These are phyloP conservation scores for Neoarius graeffei DNA, from an alignment of 2,113 vertebrate species.

Conservation along the genomic window DNA sequence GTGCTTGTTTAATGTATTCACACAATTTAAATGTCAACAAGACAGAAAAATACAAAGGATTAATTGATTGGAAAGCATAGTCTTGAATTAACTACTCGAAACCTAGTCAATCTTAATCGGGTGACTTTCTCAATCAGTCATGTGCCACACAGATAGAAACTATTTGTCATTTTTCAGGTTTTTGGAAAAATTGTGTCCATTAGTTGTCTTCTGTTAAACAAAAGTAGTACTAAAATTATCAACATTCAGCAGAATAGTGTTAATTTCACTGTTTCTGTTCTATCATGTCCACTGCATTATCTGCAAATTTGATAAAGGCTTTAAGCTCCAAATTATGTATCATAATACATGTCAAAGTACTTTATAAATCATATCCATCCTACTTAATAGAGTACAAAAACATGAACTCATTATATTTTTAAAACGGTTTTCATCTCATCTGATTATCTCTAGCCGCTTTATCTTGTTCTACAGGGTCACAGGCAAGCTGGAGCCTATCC, in stretches of 20 bases:
- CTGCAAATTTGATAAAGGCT: neutral
- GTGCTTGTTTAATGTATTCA: neutral
- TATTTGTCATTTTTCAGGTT: neutral
- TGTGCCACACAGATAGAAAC: neutral
- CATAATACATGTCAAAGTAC: neutral
- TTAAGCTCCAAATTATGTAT: neutral
- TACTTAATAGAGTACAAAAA: neutral
- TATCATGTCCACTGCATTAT: neutral
- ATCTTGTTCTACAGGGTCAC: too few relatives aligned
- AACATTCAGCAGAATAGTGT: neutral
- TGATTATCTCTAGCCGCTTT: too few relatives aligned
- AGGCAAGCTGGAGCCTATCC: too few relatives aligned
- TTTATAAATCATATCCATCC: neutral
- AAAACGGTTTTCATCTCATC: neutral
- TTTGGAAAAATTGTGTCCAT: neutral
- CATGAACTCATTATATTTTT: neutral
- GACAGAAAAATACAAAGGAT: neutral
- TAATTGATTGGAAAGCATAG: neutral
- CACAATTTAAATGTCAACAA: neutral
- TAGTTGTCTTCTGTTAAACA: neutral
- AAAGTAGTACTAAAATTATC: neutral
- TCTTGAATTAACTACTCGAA: neutral
- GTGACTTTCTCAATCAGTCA: neutral
- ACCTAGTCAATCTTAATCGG: neutral
- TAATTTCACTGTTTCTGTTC: neutral